phyloP scores from a whole-genome alignment of 2,888 invertebrate species.

The Macrophya annulata region DNA sequence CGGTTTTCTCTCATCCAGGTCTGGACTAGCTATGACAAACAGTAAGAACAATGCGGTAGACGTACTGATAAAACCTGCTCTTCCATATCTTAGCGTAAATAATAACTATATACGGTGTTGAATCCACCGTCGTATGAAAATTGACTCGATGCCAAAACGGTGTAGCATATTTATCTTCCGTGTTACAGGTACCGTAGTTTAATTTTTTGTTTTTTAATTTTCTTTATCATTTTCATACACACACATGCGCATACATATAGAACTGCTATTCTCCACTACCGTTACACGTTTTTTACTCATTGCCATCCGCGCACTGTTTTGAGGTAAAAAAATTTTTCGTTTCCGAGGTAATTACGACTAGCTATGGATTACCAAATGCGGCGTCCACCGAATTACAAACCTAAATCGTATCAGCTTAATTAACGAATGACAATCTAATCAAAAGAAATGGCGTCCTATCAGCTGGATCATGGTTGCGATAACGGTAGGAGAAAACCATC shows the following conservation, averaged over 20 bases:
- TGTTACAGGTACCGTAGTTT: background rate
- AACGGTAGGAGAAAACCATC: background rate
- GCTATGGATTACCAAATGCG: background rate
- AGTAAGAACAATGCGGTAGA: conserved; percentile 20
- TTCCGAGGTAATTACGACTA: background rate
- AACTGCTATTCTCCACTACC: background rate
- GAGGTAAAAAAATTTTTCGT: background rate
- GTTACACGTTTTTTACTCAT: background rate
- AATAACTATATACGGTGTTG: conserved; percentile 14
- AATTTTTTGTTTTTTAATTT: background rate
- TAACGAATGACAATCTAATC: conserved; percentile 48
- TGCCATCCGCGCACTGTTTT: background rate
- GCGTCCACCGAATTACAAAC: conserved; percentile 3
- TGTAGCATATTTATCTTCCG: background rate
- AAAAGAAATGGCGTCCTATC: conserved; percentile 8
- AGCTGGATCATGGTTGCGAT: conserved; percentile 1
- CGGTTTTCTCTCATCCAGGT: background rate
- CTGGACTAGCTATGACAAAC: conserved; percentile 4
- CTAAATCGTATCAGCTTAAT: background rate
- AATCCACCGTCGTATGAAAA: background rate
- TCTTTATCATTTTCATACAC: background rate
- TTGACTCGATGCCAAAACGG: conserved; percentile 20
- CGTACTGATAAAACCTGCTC: conserved; percentile 4
- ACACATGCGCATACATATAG: background rate
- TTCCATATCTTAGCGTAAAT: conserved; percentile 11